Conservation (phyloP, 1,140 invertebrate genomes). For the Tetraneura akinire region DNA sequence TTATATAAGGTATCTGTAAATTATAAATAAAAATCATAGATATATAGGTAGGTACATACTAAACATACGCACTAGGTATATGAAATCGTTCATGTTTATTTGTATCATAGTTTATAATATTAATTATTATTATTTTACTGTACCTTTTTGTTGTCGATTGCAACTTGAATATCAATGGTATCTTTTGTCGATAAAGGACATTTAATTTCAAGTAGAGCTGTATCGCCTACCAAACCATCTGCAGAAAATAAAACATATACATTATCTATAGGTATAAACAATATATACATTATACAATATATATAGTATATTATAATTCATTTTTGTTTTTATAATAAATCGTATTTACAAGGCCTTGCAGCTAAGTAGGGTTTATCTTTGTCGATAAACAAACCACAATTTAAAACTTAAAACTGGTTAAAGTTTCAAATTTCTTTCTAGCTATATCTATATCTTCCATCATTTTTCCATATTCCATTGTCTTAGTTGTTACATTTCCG, state of each 20-base stretch:
- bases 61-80: too few relatives aligned
- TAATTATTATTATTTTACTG: background rate
- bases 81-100: too few relatives aligned
- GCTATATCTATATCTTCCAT: constrained; percentile 11
- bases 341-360: background rate
- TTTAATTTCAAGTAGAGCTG: constrained; percentile 3
- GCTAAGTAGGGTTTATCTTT: constrained; percentile 11
- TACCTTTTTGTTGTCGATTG: background rate
- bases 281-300: background rate
- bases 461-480: constrained; percentile 1
- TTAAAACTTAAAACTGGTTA: background rate
- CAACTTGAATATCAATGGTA: background rate
- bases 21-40: too few relatives aligned
- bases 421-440: background rate
- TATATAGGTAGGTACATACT: too few relatives aligned
- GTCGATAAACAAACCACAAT: constrained; percentile 7
- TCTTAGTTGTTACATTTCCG: background rate
- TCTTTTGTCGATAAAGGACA: constrained; percentile 5
- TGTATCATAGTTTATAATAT: constrained; percentile 1
- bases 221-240: background rate
- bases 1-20: too few relatives aligned
- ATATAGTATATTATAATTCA: too few relatives aligned
- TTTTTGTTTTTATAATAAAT: constrained; percentile 9
- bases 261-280: background rate
- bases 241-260: constrained; percentile 4